Base-by-base conservation (phyloP, 2,888 invertebrate genomes). In the Lucinisca nassula region DNA sequence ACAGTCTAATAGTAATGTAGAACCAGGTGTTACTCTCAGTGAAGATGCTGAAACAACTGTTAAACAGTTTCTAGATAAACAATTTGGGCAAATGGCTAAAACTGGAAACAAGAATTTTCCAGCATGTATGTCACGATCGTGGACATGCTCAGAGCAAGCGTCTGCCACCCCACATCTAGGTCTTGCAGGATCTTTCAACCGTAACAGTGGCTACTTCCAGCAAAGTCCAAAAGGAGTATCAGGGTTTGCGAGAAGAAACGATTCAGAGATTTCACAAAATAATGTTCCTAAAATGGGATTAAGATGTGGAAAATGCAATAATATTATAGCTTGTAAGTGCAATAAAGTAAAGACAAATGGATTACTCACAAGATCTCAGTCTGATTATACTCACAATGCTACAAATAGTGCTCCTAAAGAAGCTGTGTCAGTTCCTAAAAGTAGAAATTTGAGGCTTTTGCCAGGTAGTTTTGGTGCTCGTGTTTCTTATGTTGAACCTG, bases 11-110 rank as follows among this genome's bases (percentile, higher is more conserved):
- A 58, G 58, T 27, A 21, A 49, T n/a, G n/a, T 58, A 27, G 67
- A 67, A 32, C 35, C 67, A 17, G 35, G 30, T 55, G 82, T 73
- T 70, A 51, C 32, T 30, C 61, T 77, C 8, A 55, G 79, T 40
- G 85, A 90, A n/a, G 90, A 90, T 86, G 90, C 90, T 49, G 87
- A 90, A 27, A 45, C 87, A 2, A 88, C 90, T 49, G 90, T 90
- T 0, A 85, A 81, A 35, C 84, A 85, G 37, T 90, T 90, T 58
- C 70, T 90, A 37, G 90, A 90, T 40, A 37, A 84, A 24, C 90
- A 90, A 77, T 90, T 90, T 84, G 90, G 90, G 10, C 84, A 55
- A 24, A 27, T 81, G 61, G 38, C 87, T 30, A 82, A 84, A 45
- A 67, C 32, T 30, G 45, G 74, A 49, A 79, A 49, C 8, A 73